Base-by-base conservation (phyloP, 1,140 invertebrate genomes). In the Lasaia peninsularis region DNA sequence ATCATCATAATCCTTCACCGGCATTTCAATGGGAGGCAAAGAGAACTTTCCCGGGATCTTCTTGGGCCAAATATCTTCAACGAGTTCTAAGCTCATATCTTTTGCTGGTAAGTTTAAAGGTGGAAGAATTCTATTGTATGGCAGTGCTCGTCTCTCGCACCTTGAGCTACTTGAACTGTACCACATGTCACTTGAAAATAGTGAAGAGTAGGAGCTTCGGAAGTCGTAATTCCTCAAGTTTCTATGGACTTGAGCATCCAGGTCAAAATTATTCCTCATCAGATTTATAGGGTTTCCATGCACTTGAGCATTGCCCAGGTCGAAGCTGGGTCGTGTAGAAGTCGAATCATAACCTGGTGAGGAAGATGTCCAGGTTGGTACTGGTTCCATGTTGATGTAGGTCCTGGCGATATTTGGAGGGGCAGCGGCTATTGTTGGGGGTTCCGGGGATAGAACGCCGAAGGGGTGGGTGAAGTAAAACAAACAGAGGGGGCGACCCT, bases 391-490 rank as follows among this genome's bases (percentile, higher is more conserved):
- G 70, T 81, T 70, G 65, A 71, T 34, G 61, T 68, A 78, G 50
- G 73, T 72, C 44, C 70, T 67, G 5, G 74, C 63, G n/a, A 75
- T 54, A 62, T 71, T 72, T 28, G 74, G 61, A 5, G 78, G 79
- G 7, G 62, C 61, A 4, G 58, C 54, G 9, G 67, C 54, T 8
- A 64, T 57, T 32, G 56, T 60, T 28, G 69, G 88, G 10, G 88
- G 88, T 63, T 87, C 84, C 34, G 86, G 84, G 0, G 86, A 89
- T 57, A 89, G 71, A 62, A 90, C 86, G 44, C 86, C 88, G 65
- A 90, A 88, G 28, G 88, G 88, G 62, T 90, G 88, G 40, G 86
- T 83, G 72, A 90, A 90, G 76, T 90, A 90, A 70, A 88, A 90
- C 51, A 90, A 64, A 58, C 88, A 89, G 57, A 90, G 74, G 5